Evolutionary conservation across 2,888 invertebrate genomes (phyloP).

Genomic region (Leucozona laternaria): DNA sequence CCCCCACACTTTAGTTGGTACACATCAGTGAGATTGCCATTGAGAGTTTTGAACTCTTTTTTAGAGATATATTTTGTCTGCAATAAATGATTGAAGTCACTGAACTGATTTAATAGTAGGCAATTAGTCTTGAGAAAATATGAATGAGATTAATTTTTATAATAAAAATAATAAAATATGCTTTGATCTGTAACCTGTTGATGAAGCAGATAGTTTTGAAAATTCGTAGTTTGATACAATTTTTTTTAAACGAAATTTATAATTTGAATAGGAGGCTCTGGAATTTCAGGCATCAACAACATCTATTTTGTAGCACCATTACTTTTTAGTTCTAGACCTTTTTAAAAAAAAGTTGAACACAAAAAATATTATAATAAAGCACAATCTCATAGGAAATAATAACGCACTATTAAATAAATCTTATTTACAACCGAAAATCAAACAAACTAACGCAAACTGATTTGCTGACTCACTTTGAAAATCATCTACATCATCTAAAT

Average conservation of each 20-base stretch:
- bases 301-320: too few relatives aligned
- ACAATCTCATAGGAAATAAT: background rate
- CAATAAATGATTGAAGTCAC: background rate
- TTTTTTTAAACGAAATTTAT: too few relatives aligned
- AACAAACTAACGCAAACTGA: background rate
- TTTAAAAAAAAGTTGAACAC: too few relatives aligned
- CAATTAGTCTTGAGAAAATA: background rate
- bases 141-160: background rate
- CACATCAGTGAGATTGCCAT: conserved; percentile 25
- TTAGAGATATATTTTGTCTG: background rate
- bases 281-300: too few relatives aligned
- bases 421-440: background rate
- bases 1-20: conserved; percentile 3
- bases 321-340: too few relatives aligned
- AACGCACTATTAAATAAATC: background rate
- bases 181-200: too few relatives aligned
- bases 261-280: too few relatives aligned
- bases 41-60: background rate
- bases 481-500: background rate
- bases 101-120: background rate
- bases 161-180: background rate
- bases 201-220: too few relatives aligned
- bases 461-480: background rate
- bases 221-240: too few relatives aligned
- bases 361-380: too few relatives aligned